Evolutionary conservation across 53 echinoderm and acorn worm genomes (phyloP), one percentile per base, ranked within the genome.

Genomic region (Zoroaster sp.): DNA sequence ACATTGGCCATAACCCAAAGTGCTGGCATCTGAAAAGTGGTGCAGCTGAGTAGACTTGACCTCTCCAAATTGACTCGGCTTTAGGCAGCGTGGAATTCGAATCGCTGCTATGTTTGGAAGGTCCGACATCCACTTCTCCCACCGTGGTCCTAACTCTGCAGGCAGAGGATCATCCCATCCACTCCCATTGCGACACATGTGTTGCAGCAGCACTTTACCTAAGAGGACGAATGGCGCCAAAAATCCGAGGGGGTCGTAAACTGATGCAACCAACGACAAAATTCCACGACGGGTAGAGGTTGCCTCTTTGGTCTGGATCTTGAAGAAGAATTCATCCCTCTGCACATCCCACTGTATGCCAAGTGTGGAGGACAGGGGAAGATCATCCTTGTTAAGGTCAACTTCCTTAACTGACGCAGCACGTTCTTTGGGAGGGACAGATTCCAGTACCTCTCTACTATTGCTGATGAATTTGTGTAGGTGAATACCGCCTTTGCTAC

Each of bases 101-200:
- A 81, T 53, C 5, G 53, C 81, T 51, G 25, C 31, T 9, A 85
- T 42, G 71, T 40, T 65, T 28, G 83, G 83, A 42, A 83, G n/a
- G 69, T 73, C 87, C 14, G 47, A 51, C 43, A 51, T 33, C 85
- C 85, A 88, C 37, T 76, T 73, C 63, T 76, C 88, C 88, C 75
- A 88, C 65, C 49, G 74, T 65, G 88, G 77, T 42, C 74, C 55
- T 54, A 88, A 76, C 59, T 88, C 75, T 55, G 53, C 77, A 18
- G 88, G 88, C 40, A 88, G 74, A 39, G 77, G 73, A 39, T 89
- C 89, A 89, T 89, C 89, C 89, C 89, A 80, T 54, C 46, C 73
- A 49, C 13, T 86, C 14, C 71, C 71, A 12, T 86, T 86, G 23
- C 49, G 86, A 41, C 86, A 86, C 86, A 86, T 86, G 1, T 86